Conservation (phyloP, 2,888 invertebrate species). For the Drosophila kanekoi region DNA sequence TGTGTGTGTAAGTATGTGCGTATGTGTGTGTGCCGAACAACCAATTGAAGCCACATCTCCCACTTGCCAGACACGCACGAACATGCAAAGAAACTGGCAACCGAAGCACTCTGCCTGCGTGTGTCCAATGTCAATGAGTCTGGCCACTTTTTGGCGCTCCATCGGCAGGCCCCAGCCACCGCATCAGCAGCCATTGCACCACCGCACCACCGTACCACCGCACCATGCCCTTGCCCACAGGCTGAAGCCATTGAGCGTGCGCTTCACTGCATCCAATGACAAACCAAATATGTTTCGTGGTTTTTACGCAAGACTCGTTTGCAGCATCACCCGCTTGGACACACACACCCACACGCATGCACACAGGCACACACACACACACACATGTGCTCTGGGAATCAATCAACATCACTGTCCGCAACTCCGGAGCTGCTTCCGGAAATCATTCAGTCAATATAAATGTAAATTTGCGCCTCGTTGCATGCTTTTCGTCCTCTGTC, state of each 20-base stretch:
- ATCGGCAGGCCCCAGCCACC: slow-evolving; percentile 49
- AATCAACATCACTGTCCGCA: slow-evolving; percentile 61
- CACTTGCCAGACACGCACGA: slow-evolving; percentile 63
- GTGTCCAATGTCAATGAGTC: slow-evolving; percentile 73
- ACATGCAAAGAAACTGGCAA: slow-evolving; percentile 57
- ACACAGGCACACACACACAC: slow-evolving; percentile 13
- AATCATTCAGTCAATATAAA: slow-evolving; percentile 78
- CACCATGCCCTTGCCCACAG: not conserved
- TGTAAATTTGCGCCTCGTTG: slow-evolving; percentile 75
- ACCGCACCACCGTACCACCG: not conserved
- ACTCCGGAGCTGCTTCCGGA: slow-evolving; percentile 24
- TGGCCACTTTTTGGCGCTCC: slow-evolving; percentile 74
- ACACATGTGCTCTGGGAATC: slow-evolving; percentile 69
- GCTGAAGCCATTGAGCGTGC: slow-evolving; percentile 43
- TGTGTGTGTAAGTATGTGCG: slow-evolving; percentile 31
- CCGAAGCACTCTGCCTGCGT: slow-evolving; percentile 44
- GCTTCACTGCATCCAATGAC: slow-evolving; percentile 78
- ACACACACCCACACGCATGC: slow-evolving; percentile 26
- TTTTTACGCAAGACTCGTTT: slow-evolving; percentile 73
- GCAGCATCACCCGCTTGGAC: slow-evolving; percentile 27
- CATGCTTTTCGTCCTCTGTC: slow-evolving; percentile 35
- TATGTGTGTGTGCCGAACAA: slow-evolving; percentile 49
- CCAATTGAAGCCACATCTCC: slow-evolving; percentile 68
- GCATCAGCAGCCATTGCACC: slow-evolving; percentile 16
- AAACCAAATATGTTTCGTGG: slow-evolving; percentile 83